Percentiles rank a stretch among this genome's conserved stretches.
Evolutionary conservation across 2,888 invertebrate species (phyloP).

Genomic region (Tineola bisselliella): DNA sequence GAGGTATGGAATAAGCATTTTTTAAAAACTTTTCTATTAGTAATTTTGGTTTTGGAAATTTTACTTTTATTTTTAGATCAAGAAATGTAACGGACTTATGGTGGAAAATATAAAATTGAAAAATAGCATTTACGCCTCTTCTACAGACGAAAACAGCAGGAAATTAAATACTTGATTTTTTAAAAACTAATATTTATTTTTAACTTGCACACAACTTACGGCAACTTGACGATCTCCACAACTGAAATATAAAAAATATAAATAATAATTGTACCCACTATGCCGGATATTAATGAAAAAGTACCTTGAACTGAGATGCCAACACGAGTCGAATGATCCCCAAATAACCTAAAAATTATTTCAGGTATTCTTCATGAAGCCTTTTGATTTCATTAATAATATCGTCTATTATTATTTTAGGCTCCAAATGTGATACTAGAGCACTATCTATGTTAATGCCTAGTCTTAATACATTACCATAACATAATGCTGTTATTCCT

Average conservation of each 20-base stretch:
- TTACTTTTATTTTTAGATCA: constrained; percentile 43
- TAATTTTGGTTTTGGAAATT: too few species aligned
- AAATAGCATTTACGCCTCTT: constrained; percentile 16
- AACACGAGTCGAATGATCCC: constrained; percentile 19
- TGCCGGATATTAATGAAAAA: too few species aligned
- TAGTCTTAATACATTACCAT: constrained; percentile 52
- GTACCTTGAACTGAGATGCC: constrained; percentile 41
- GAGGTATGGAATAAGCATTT: constrained; percentile 34
- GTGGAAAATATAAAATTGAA: constrained; percentile 47
- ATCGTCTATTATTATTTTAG: constrained; percentile 41
- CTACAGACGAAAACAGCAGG: neutral
- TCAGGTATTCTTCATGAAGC: constrained; percentile 28
- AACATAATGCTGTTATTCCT: constrained; percentile 56
- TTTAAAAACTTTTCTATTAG: too few species aligned
- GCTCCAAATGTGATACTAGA: constrained; percentile 37
- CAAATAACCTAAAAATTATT: neutral
- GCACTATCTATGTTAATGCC: constrained; percentile 54
- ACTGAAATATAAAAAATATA: too few species aligned
- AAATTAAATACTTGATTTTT: neutral
- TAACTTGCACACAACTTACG: too few species aligned
- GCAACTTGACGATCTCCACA: constrained; percentile 25
- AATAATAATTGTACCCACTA: too few species aligned
- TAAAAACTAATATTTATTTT: neutral
- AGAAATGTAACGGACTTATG: constrained; percentile 44
- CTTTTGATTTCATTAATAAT: constrained; percentile 42